Percentiles rank a stretch among this genome's conserved stretches.
These are phyloP conservation scores for Pseudolaguvia tuberculata DNA, from an alignment of 2,113 vertebrate species.

Conservation along the genomic window DNA sequence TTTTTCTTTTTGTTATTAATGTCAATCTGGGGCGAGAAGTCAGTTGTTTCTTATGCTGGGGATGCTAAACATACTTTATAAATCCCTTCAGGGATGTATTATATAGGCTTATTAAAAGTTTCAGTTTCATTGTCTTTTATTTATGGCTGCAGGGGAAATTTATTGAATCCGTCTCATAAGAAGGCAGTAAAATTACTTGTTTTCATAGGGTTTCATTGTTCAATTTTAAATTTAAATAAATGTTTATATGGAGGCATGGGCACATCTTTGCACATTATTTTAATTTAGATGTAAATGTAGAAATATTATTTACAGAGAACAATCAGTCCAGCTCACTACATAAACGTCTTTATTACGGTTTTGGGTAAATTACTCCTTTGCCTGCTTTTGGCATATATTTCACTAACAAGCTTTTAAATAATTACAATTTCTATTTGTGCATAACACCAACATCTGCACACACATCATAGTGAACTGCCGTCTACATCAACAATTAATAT, in stretches of 20 bases:
- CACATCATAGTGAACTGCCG: neutral
- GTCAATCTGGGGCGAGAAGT: conserved; percentile 42
- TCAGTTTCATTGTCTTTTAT: conserved; percentile 69
- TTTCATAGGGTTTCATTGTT: conserved; percentile 53
- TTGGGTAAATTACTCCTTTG: neutral
- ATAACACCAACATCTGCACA: too few species aligned
- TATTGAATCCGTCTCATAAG: conserved; percentile 55
- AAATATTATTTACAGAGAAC: conserved; percentile 40
- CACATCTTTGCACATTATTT: conserved; percentile 46
- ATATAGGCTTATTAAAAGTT: conserved; percentile 70
- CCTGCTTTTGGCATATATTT: neutral
- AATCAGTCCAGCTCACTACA: conserved; percentile 3
- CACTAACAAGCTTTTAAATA: neutral
- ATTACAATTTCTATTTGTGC: too few species aligned
- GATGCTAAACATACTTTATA: conserved; percentile 57
- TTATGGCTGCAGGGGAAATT: conserved; percentile 62
- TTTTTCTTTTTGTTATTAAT: conserved; percentile 57
- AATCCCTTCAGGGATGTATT: conserved; percentile 57
- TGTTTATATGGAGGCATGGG: conserved; percentile 43
- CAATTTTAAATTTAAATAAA: conserved; percentile 55
- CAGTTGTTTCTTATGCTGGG: conserved; percentile 53
- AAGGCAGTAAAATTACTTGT: conserved; percentile 59
- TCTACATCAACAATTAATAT: neutral
- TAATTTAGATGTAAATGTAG: conserved; percentile 46
- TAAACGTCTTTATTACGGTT: conserved; percentile 2